Percentiles rank a stretch among this genome's conserved stretches.
phyloP scores from a whole-genome alignment of 2,797 vertebrate genomes.

The Phoebastria nigripes region DNA sequence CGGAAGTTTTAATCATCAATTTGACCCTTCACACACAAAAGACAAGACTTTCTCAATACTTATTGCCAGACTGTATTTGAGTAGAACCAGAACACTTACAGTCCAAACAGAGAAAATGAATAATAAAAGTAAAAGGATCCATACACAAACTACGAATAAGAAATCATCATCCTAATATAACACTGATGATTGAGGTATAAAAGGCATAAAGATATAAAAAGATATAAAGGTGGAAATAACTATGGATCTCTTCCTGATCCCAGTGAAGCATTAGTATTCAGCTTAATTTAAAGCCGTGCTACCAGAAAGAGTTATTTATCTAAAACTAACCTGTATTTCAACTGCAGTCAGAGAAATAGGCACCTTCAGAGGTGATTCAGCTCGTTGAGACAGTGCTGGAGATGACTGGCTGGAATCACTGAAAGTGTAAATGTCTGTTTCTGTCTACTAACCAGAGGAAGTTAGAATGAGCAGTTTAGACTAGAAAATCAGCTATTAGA shows the following conservation, averaged over 20 bases:
- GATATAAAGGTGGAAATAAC: neutral
- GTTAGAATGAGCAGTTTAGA: neutral
- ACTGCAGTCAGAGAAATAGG: neutral
- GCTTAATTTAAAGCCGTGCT: neutral
- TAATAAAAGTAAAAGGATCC: neutral
- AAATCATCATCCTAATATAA: neutral
- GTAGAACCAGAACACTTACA: neutral
- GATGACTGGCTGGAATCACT: neutral
- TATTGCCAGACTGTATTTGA: neutral
- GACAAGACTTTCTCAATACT: neutral
- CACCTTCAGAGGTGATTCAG: neutral
- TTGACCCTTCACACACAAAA: neutral
- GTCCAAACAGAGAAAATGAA: neutral
- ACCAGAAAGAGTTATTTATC: neutral
- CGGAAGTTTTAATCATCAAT: neutral
- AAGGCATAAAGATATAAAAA: neutral
- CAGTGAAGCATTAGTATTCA: neutral
- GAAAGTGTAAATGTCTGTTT: neutral
- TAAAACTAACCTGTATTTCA: neutral
- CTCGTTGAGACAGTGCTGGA: neutral
- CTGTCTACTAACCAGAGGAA: neutral
- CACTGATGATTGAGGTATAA: neutral
- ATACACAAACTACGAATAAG: neutral
- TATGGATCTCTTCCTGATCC: neutral
- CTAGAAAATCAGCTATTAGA: neutral